A percentile compares a stretch with the other conserved stretches of the same genome.
Conservation (phyloP, 2,113 vertebrate species). For the Ammodramus savannarum region DNA sequence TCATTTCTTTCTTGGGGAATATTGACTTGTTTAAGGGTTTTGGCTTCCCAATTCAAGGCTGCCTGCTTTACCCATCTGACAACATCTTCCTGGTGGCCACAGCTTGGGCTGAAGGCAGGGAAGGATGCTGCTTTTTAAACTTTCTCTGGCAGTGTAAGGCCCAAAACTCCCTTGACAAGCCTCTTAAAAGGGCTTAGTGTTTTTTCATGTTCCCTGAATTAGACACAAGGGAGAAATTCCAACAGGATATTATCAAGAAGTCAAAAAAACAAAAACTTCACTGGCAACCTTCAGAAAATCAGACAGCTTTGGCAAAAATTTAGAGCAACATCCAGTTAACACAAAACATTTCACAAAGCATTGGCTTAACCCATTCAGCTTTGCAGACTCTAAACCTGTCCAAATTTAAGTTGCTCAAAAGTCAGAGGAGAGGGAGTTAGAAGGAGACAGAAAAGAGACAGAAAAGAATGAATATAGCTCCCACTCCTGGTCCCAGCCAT, state of each 20-base stretch:
- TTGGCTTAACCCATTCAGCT: not conserved
- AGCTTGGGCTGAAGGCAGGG: not conserved
- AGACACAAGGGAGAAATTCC: not conserved
- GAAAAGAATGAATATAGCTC: accelerated
- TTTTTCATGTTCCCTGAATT: not conserved
- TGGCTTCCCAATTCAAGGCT: not conserved
- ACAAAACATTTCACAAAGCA: not conserved
- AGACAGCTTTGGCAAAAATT: not conserved
- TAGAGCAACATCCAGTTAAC: not conserved
- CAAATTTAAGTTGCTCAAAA: not conserved
- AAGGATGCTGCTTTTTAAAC: not conserved
- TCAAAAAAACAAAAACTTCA: not conserved
- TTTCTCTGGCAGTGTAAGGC: not conserved
- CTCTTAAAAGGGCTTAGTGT: not conserved
- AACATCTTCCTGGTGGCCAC: not conserved
- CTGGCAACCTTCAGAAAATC: not conserved
- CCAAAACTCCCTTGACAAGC: accelerated
- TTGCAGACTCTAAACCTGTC: accelerated
- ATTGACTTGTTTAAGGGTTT: not conserved
- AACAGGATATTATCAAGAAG: not conserved
- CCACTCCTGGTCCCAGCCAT: not conserved
- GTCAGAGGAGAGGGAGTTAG: not conserved
- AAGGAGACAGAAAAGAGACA: not conserved
- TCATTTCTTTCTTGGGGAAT: not conserved
- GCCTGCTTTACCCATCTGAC: not conserved